phyloP scores from a whole-genome alignment of 2,113 vertebrate genomes.

The Cephalopholis sonnerati region DNA sequence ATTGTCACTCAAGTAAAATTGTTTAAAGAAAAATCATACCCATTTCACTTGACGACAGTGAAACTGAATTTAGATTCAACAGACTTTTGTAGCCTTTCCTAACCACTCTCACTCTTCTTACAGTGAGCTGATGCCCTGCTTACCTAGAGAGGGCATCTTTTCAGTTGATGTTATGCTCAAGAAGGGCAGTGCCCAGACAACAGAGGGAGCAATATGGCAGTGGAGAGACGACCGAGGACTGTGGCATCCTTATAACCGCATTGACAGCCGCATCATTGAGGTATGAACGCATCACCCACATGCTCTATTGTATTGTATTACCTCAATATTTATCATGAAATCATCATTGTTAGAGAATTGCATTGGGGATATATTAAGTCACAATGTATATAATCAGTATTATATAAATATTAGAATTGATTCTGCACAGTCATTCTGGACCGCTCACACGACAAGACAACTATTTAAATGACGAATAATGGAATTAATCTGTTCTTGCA shows the following conservation, averaged over 20 bases:
- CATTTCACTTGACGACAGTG: neutral
- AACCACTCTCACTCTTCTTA: neutral
- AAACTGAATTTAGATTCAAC: neutral
- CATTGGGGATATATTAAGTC: neutral
- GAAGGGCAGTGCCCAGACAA: slow-evolving; percentile 97
- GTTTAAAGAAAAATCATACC: neutral
- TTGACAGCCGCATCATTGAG: slow-evolving; percentile 99
- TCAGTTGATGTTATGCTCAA: slow-evolving; percentile 98
- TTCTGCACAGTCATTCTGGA: neutral
- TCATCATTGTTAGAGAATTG: neutral
- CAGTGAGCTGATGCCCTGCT: slow-evolving; percentile 98
- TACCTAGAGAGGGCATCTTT: slow-evolving; percentile 99
- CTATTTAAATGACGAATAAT: neutral
- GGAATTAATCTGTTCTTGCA: neutral
- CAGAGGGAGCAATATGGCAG: slow-evolving; percentile 98
- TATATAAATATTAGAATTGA: neutral
- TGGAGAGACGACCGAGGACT: slow-evolving; percentile 98
- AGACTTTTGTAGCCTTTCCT: neutral
- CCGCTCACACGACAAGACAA: neutral
- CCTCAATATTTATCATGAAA: neutral
- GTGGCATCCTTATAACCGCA: slow-evolving; percentile 99
- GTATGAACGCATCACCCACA: slow-evolving; percentile 78
- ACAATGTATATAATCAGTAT: neutral
- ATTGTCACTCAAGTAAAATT: too few relatives aligned
- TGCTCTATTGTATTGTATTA: neutral